A percentile compares a stretch with the other conserved stretches of the same genome.
These are phyloP conservation scores for Actias luna DNA, from an alignment of 2,888 invertebrate species.

Conservation along the genomic window DNA sequence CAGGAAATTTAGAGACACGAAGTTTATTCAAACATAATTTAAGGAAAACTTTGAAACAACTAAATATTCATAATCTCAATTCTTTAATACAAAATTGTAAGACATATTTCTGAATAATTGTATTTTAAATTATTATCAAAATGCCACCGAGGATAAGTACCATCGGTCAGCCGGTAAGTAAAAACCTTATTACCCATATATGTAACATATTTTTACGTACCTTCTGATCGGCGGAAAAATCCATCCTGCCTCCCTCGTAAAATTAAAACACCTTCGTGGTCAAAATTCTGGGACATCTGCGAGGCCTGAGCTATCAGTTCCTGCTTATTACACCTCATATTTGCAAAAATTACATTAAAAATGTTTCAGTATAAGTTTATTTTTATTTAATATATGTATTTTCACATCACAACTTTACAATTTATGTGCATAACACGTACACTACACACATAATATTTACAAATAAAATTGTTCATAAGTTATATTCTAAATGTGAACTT, in stretches of 20 bases:
- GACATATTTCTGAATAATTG: too few species aligned
- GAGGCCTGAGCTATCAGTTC: constrained; percentile 92
- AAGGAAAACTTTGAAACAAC: too few species aligned
- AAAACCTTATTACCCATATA: too few species aligned
- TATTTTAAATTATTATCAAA: not conserved
- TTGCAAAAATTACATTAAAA: constrained; percentile 24
- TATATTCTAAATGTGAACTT: not conserved
- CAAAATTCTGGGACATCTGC: constrained; percentile 93
- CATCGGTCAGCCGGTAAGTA: not conserved
- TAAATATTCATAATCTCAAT: too few species aligned
- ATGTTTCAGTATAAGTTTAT: not conserved
- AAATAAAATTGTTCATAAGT: not conserved
- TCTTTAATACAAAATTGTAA: too few species aligned
- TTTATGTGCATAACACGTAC: not conserved
- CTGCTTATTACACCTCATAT: constrained; percentile 95
- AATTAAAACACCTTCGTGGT: constrained; percentile 94
- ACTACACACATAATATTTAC: not conserved
- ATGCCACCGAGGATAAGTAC: not conserved
- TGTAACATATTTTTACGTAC: constrained; percentile 80
- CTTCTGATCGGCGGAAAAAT: constrained; percentile 94
- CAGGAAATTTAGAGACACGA: too few species aligned
- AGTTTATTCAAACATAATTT: too few species aligned
- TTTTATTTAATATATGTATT: not conserved
- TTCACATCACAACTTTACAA: not conserved
- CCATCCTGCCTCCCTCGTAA: constrained; percentile 95